Evolutionary conservation across 2,888 invertebrate genomes (phyloP), one percentile per base, ranked within the genome.

Genomic region (Coelogynopora nodosa): DNA sequence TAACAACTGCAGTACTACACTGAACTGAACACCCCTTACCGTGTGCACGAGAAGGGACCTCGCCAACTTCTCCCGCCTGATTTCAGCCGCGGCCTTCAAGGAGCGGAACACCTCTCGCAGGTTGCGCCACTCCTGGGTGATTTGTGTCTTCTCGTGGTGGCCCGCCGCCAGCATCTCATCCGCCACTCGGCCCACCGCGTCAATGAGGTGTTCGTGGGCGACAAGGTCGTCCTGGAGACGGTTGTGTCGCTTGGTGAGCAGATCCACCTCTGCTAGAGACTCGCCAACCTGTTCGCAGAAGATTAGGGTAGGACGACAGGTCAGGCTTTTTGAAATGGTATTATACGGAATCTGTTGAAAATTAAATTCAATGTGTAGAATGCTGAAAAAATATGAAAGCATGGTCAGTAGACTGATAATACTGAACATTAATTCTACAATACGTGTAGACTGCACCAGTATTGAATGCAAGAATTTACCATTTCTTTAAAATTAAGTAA

Each of bases 261-360:
- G 0, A 27, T 85, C 74, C 29, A 67, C 82, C 10, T 85, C 85
- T 0, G 85, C 67, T 30, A 85, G 67, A 84, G 85, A 85, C 2
- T 49, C 67, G 18, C 85, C 85, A 84, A 67, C 18, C 84, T 84
- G 13, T 28, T 28, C 29, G 0, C 5, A 74, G 84, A n/a, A n/a
- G n/a, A 82, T 10, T 82, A 82, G 1, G 18, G 26, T 29, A 0
- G 2, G 2, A 82, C 31, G 1, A 82, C 2, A 30, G 31, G n/a
- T 82, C 26, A 10, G 31, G 29, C 31, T 10, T 82, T 10, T 29
- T 82, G 67, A 67, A 67, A 82, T 82, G 2, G 31, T 30, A 28
- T 30, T n/a, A 82, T n/a, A 26, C 30, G n/a, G n/a, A n/a, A n/a
- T n/a, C n/a, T n/a, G n/a, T n/a, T n/a, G n/a, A n/a, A n/a, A n/a